A percentile compares a stretch with the other conserved stretches of the same genome.
phyloP scores from a whole-genome alignment of 2,888 invertebrate genomes.

The Mythimna loreyi region DNA sequence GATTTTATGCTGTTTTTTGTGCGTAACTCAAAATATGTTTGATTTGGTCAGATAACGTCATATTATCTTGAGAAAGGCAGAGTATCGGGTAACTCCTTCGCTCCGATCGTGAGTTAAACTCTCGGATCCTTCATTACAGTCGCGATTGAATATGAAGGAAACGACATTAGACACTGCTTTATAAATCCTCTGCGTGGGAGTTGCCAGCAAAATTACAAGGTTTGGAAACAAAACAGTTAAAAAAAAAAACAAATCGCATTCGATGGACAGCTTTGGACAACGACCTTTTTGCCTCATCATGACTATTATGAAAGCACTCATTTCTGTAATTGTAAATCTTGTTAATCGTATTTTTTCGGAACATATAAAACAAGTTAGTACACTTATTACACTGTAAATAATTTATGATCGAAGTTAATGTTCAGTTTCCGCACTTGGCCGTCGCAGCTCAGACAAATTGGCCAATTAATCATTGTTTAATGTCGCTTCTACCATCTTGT shows the following conservation, averaged over 20 bases:
- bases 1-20: too few species aligned
- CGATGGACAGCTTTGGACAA: background rate
- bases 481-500: constrained; percentile 71
- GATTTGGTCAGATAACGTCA: too few species aligned
- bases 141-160: too few species aligned
- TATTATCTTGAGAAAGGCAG: too few species aligned
- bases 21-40: too few species aligned
- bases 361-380: constrained; percentile 24
- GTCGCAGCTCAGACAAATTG: constrained; percentile 75
- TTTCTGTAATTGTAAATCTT: constrained; percentile 21
- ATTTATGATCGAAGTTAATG: constrained; percentile 65
- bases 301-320: background rate
- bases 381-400: constrained; percentile 53
- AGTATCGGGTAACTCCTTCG: too few species aligned
- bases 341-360: constrained; percentile 32
- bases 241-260: background rate
- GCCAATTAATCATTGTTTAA: constrained; percentile 83
- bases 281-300: background rate
- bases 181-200: too few species aligned
- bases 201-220: too few species aligned
- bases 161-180: too few species aligned
- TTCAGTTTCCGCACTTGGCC: constrained; percentile 63
- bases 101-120: too few species aligned
- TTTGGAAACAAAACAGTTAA: too few species aligned
- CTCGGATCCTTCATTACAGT: too few species aligned